Evolutionary conservation across 2,113 vertebrate genomes (phyloP), one percentile per base, ranked within the genome.

Genomic region (Elephas maximus): DNA sequence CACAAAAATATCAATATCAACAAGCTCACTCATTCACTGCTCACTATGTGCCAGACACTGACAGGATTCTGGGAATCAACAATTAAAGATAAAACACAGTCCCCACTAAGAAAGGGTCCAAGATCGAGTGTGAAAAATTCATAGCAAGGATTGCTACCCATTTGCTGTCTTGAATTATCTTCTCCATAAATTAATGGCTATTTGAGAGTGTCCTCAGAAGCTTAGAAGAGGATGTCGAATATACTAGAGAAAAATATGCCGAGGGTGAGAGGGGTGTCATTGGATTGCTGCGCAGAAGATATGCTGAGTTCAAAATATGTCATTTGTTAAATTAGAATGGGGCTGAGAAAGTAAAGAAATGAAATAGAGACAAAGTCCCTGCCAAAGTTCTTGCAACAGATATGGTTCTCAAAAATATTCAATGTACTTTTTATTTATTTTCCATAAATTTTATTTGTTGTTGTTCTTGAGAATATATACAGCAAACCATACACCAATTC

Each of bases 1-100:
- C 82, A 84, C 41, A 76, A 82, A 95, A 95, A 90, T 94, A 18
- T n/a, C 44, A 24, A 80, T 4, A 83, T 21, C 9, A 90, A 79
- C 1, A 80, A 85, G 28, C 20, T 65, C 8, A 24, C 24, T 76
- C 26, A 74, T 28, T 77, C 44, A 77, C 62, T 92, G 9, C 44
- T 91, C 37, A 45, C 45, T 53, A 33, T 71, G n/a, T 74, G 23
- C 81, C n/a, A 88, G 41, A 37, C 15, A 90, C 20, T 71, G 53
- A 8, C 12, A 86, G 67, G 30, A 2, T 71, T 88, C 30, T 89
- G 51, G 51, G 91, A 4, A 91, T 48, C 24, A 65, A 33, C 26
- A 74, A 45, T 45, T 37, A 94, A 90, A 80, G 53, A 62, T 62
- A 95, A 77, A 91, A 44, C 6, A 44, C 6, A 17, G 15, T 57